phyloP scores from a whole-genome alignment of 2,797 vertebrate genomes.

The Myotis myotis region DNA sequence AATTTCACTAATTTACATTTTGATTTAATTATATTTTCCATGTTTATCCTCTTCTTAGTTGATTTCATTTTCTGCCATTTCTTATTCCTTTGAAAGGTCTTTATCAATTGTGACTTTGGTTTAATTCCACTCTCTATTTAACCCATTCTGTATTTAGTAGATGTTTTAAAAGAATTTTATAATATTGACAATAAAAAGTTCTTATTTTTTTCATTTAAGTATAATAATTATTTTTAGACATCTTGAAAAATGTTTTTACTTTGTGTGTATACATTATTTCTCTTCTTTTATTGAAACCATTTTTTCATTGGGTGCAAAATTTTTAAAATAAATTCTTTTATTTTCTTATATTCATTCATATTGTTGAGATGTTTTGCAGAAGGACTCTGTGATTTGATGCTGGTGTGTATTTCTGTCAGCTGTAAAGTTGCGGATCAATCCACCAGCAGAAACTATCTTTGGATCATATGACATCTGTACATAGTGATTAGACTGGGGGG shows the following conservation, averaged over 20 bases:
- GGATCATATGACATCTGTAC: not conserved
- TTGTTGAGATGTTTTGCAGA: not conserved
- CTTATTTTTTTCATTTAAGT: not conserved
- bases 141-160: not conserved
- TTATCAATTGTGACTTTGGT: not conserved
- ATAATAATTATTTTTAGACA: not conserved
- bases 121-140: not conserved
- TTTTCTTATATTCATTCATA: not conserved
- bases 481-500: not conserved
- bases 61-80: not conserved
- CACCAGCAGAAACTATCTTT: not conserved
- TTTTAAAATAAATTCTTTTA: not conserved
- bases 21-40: not conserved
- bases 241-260: not conserved
- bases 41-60: not conserved
- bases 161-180: not conserved
- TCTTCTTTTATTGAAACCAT: not conserved
- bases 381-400: not conserved
- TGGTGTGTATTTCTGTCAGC: not conserved
- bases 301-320: not conserved
- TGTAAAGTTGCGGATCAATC: not conserved
- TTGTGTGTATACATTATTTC: not conserved
- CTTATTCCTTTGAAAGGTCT: not conserved
- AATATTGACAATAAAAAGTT: not conserved
- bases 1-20: conserved; percentile 3